These are phyloP conservation scores for Himalopsyche kuldschensis DNA, from an alignment of 2,888 invertebrate genomes.

Conservation along the genomic window DNA sequence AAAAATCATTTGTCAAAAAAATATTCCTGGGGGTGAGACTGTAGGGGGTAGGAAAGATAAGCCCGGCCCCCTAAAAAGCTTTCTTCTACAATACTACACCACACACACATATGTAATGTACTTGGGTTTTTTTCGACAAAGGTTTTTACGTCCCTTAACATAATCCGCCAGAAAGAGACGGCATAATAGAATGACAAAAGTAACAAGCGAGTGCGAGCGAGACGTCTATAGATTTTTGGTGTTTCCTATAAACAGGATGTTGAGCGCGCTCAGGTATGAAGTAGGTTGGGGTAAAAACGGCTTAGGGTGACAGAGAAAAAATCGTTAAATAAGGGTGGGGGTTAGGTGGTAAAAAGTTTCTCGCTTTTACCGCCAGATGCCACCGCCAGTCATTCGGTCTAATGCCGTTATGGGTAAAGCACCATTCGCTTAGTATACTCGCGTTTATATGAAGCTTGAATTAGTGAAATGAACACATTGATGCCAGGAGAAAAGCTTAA, in stretches of 20 bases:
- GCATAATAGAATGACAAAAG: slow-evolving; percentile 1
- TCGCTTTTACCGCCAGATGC: slow-evolving; percentile 33
- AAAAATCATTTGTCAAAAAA: slow-evolving; percentile 39
- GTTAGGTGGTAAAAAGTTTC: slow-evolving; percentile 33
- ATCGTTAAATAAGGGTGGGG: slow-evolving; percentile 35
- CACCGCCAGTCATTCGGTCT: slow-evolving; percentile 31
- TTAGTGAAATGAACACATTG: slow-evolving; percentile 17
- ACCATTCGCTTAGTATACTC: slow-evolving; percentile 20
- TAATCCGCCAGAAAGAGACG: slow-evolving; percentile 18
- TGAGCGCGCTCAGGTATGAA: slow-evolving; percentile 38
- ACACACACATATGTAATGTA: slow-evolving; percentile 36
- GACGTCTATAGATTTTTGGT: slow-evolving; percentile 7
- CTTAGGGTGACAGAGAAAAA: slow-evolving; percentile 35
- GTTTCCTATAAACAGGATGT: slow-evolving; percentile 29
- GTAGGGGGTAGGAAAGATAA: slow-evolving; percentile 27
- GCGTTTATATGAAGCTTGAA: slow-evolving; percentile 28
- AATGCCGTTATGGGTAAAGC: slow-evolving; percentile 10
- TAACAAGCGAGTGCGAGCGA: slow-evolving; percentile 11
- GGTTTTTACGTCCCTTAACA: slow-evolving; percentile 29
- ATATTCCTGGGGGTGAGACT: slow-evolving; percentile 16
- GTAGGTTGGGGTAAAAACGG: slow-evolving; percentile 31
- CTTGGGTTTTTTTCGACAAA: slow-evolving; percentile 32
- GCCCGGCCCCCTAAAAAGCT: slow-evolving; percentile 36
- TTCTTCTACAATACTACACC: slow-evolving; percentile 24
- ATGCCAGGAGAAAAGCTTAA: not conserved